These are phyloP conservation scores for Burhinus oedicnemus DNA, from an alignment of 2,113 vertebrate species.

Conservation along the genomic window DNA sequence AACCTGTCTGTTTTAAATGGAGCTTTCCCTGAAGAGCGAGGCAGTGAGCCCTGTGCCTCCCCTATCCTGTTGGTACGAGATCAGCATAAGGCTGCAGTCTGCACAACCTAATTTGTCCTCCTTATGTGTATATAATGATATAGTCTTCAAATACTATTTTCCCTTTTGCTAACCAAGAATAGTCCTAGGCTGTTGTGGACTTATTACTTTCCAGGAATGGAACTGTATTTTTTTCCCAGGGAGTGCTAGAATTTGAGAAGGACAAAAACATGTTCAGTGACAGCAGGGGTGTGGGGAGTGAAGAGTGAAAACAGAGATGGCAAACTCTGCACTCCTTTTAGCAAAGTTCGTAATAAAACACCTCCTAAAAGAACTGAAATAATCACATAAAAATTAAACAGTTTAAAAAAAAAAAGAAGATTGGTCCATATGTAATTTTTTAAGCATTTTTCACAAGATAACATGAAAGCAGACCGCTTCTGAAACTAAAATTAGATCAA, in stretches of 20 bases:
- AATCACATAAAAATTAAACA: neutral
- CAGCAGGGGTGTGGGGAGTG: neutral
- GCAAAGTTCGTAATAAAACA: neutral
- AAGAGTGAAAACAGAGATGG: neutral
- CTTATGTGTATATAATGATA: neutral
- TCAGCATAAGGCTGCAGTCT: neutral
- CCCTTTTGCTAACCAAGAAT: neutral
- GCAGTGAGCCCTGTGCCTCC: neutral
- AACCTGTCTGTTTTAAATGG: neutral
- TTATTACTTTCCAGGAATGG: neutral
- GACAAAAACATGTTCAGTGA: neutral
- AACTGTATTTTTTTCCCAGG: neutral
- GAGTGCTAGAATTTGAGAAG: neutral
- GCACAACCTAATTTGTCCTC: neutral
- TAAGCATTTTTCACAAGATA: neutral
- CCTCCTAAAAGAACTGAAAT: neutral
- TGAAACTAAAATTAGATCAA: neutral
- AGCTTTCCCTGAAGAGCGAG: neutral
- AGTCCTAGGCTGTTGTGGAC: neutral
- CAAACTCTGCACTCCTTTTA: neutral
- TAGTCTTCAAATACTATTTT: neutral
- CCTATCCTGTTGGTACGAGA: neutral
- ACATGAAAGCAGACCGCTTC: neutral
- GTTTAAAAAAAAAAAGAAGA: neutral
- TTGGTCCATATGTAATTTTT: neutral